These are phyloP conservation scores for Aurelia coerulea DNA, from an alignment of 30 jellyfish, hydroid and myxozoan species.

Conservation along the genomic window DNA sequence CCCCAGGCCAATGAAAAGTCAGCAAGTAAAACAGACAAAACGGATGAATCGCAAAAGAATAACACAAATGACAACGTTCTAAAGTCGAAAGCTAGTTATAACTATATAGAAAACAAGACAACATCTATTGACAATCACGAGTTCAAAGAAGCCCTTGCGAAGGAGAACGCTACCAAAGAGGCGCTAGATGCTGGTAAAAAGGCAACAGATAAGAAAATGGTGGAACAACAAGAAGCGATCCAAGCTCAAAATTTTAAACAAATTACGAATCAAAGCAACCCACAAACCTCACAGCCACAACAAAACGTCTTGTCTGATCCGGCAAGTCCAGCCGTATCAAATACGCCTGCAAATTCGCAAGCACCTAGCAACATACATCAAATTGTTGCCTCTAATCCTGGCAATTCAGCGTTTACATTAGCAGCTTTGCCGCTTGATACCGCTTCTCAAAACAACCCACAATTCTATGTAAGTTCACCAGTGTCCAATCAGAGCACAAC, in stretches of 20 bases:
- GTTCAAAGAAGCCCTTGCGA: constrained; percentile 40
- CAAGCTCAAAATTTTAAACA: constrained; percentile 52
- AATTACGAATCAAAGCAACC: background rate
- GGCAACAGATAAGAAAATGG: background rate
- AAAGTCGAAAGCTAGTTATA: constrained; percentile 61
- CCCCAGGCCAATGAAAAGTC: background rate
- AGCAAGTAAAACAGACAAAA: background rate
- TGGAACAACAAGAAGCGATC: constrained; percentile 2
- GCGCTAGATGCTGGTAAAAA: background rate
- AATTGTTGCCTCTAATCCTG: constrained; percentile 5
- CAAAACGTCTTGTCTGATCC: constrained; percentile 4
- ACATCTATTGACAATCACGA: constrained; percentile 53
- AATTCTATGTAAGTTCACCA: constrained; percentile 52
- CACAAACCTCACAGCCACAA: background rate
- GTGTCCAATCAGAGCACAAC: constrained; percentile 43
- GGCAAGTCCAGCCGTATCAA: background rate
- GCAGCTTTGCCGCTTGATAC: constrained; percentile 45
- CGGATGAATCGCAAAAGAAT: background rate
- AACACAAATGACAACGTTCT: constrained; percentile 28
- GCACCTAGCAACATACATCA: constrained; percentile 24
- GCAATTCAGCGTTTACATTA: constrained; percentile 26
- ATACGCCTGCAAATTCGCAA: background rate
- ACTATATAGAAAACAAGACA: constrained; percentile 58
- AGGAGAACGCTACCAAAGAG: constrained; percentile 6
- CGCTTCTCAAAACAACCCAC: constrained; percentile 14